phyloP scores from a whole-genome alignment of 2,888 invertebrate species.

The Cosmia pyralina region DNA sequence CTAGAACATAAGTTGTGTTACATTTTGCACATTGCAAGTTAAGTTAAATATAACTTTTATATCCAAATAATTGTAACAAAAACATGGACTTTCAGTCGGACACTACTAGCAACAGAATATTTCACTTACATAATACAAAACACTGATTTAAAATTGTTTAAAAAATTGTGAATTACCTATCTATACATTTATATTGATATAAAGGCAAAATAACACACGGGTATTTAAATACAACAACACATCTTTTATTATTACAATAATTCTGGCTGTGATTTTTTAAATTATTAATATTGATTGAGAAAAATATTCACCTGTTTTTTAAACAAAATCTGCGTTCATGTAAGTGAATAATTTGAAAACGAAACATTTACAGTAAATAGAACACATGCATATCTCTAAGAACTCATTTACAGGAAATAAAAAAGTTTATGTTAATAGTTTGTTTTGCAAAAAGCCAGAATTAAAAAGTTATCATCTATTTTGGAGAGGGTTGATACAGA shows the following conservation, averaged over 20 bases:
- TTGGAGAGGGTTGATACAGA: slow-evolving; percentile 48
- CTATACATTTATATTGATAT: slow-evolving; percentile 55
- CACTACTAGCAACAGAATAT: slow-evolving; percentile 24
- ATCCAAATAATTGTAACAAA: not conserved
- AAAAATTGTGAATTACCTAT: slow-evolving; percentile 55
- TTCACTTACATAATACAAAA: slow-evolving; percentile 48
- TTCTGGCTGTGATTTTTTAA: slow-evolving; percentile 36
- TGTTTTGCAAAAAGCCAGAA: slow-evolving; percentile 32
- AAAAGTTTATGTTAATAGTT: not conserved
- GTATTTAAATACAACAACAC: slow-evolving; percentile 44
- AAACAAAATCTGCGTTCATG: not conserved
- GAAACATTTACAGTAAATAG: not conserved
- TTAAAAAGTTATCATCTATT: slow-evolving; percentile 39
- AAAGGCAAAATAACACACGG: slow-evolving; percentile 51
- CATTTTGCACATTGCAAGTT: not conserved
- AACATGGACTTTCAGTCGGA: slow-evolving; percentile 19
- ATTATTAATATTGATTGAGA: not conserved
- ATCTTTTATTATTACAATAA: slow-evolving; percentile 28
- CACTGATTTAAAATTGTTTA: slow-evolving; percentile 52
- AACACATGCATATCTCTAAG: not conserved
- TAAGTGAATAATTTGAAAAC: not conserved
- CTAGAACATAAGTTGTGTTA: not conserved
- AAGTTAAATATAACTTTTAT: not conserved
- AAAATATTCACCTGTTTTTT: not conserved
- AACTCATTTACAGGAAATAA: not conserved